Conservation (phyloP, 2,113 vertebrate species). For the human region GRCh38 chr1:150818001-150818500, state of each 20-base stretch:
- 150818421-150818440: not conserved
- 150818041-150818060: not conserved
- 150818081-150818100: not conserved
- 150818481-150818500: not conserved
- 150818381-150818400: not conserved
- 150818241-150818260: not conserved
- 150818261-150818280: not conserved
- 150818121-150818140: not conserved
- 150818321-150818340: conserved; percentile 7
- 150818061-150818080: not conserved
- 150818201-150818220: conserved; percentile 26
- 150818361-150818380: conserved; percentile 8
- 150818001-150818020: conserved; percentile 93
- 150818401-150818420: not conserved
- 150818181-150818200: not conserved
- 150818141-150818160: not conserved
- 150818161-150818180: not conserved
- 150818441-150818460: conserved; percentile 28
- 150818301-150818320: not conserved
- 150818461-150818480: not conserved
- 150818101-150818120: conserved; percentile 7
- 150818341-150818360: not conserved
- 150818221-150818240: not conserved
- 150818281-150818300: not conserved
- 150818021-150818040: conserved; percentile 88